Evolutionary conservation across 2,113 vertebrate genomes (phyloP).

Genomic region (Carassius gibelio): DNA sequence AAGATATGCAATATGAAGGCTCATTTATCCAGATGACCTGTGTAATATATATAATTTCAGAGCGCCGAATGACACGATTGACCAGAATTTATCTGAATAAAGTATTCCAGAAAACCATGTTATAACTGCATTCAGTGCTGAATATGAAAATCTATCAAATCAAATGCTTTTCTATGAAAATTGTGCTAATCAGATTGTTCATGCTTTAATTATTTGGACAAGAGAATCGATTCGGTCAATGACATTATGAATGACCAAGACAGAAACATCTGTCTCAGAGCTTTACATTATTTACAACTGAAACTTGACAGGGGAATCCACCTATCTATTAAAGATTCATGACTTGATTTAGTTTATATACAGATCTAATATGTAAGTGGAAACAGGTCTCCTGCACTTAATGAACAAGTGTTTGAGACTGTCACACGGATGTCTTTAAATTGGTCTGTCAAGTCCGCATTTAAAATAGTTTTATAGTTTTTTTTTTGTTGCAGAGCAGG

Average conservation of each 20-base stretch:
- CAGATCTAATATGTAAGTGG: conserved; percentile 10
- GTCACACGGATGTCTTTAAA: neutral
- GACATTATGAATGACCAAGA: neutral
- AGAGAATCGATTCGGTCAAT: conserved; percentile 2
- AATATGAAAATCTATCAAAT: neutral
- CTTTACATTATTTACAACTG: conserved; percentile 50
- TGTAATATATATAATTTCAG: neutral
- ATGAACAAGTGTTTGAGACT: conserved; percentile 12
- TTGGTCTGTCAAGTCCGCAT: neutral
- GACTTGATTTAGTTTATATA: conserved; percentile 34
- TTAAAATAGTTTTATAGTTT: neutral
- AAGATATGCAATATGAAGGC: neutral
- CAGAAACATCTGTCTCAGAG: neutral
- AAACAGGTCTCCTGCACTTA: conserved; percentile 34
- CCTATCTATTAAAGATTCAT: conserved; percentile 48
- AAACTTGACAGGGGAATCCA: conserved; percentile 39
- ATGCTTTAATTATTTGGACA: neutral
- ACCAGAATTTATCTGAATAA: neutral
- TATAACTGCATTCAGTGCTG: neutral
- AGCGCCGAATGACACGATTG: neutral
- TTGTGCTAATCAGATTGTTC: neutral
- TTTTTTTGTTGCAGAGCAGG: neutral
- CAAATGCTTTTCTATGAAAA: neutral
- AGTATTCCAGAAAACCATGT: neutral
- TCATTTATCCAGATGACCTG: neutral